Evolutionary conservation across 2,888 invertebrate species (phyloP).

Genomic region (Dermolepida albohirtum): DNA sequence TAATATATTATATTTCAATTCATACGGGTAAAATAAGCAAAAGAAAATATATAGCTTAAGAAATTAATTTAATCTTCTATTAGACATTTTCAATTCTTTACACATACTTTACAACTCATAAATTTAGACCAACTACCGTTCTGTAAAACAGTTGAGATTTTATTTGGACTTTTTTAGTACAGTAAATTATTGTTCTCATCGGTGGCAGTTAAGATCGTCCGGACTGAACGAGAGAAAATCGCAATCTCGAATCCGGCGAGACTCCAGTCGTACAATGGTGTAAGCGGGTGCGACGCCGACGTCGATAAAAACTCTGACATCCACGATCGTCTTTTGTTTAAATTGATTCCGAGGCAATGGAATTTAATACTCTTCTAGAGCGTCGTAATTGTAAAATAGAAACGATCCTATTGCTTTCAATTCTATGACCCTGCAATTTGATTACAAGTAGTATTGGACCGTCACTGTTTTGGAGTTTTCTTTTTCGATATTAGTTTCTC

Average conservation of each 20-base stretch:
- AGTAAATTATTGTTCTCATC: slow-evolving; percentile 34
- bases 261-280: not conserved
- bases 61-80: slow-evolving; percentile 19
- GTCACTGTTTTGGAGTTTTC: slow-evolving; percentile 14
- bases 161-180: slow-evolving; percentile 19
- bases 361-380: slow-evolving; percentile 43
- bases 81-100: slow-evolving; percentile 21
- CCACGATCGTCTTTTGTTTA: slow-evolving; percentile 60
- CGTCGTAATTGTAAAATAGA: slow-evolving; percentile 36
- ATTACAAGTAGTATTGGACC: slow-evolving; percentile 33
- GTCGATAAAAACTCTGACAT: slow-evolving; percentile 57
- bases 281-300: slow-evolving; percentile 17
- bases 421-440: slow-evolving; percentile 33
- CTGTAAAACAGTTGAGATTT: slow-evolving; percentile 7
- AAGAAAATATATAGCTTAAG: not conserved
- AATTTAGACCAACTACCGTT: slow-evolving; percentile 28
- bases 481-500: not conserved
- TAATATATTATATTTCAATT: too few species aligned
- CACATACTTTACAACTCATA: slow-evolving; percentile 30
- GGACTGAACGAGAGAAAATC: slow-evolving; percentile 14
- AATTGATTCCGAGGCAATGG: slow-evolving; percentile 39
- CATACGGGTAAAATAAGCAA: too few species aligned
- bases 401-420: slow-evolving; percentile 31
- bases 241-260: slow-evolving; percentile 21
- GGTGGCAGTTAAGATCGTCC: slow-evolving; percentile 26